Percentiles rank a stretch among this genome's conserved stretches.
Evolutionary conservation across 2,113 vertebrate species (phyloP).

Genomic region (Gymnobelideus leadbeateri): DNA sequence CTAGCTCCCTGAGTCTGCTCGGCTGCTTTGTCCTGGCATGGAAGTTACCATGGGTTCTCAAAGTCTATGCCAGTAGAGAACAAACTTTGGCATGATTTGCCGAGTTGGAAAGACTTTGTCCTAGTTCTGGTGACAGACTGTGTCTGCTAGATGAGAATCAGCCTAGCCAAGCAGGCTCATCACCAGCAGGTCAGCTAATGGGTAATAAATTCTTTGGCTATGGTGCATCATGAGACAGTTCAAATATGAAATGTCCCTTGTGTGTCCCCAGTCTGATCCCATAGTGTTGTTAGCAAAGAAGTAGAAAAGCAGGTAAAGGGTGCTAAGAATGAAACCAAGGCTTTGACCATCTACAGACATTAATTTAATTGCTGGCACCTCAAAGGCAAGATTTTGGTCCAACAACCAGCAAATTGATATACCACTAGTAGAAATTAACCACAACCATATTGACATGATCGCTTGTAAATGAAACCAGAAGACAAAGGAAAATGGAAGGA

Average conservation of each 20-base stretch:
- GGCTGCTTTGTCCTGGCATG: background rate
- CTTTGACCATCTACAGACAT: background rate
- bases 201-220: conserved; percentile 3
- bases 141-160: conserved; percentile 4
- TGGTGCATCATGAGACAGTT: background rate
- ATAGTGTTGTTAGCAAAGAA: background rate
- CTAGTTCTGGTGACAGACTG: background rate
- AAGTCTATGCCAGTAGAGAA: background rate
- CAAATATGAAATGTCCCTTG: background rate
- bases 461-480: background rate
- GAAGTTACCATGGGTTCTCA: background rate
- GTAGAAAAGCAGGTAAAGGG: background rate
- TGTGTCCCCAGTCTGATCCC: background rate
- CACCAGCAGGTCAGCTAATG: conserved; percentile 4
- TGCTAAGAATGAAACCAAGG: background rate
- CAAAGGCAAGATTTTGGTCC: background rate
- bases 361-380: background rate
- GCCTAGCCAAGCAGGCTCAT: background rate
- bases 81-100: background rate
- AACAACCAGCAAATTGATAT: background rate
- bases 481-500: background rate
- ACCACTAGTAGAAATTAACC: background rate
- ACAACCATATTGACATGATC: background rate
- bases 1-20: background rate
- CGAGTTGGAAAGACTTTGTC: background rate